Evolutionary conservation across 2,888 invertebrate species (phyloP).

Genomic region (Caenorhabditis sinica): DNA sequence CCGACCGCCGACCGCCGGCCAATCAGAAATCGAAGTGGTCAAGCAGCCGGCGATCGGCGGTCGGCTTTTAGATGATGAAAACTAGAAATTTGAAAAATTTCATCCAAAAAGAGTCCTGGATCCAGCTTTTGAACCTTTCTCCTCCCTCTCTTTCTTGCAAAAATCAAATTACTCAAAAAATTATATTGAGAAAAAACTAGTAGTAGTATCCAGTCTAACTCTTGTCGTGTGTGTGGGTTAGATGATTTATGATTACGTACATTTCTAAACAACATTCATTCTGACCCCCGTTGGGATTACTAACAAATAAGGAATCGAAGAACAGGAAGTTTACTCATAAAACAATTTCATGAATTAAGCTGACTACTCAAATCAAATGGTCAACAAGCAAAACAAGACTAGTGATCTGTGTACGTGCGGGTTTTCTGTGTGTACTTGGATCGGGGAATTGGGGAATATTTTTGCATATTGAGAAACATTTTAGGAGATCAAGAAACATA

Average conservation of each 20-base stretch:
- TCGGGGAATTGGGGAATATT: neutral
- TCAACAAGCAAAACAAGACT: conserved; percentile 30
- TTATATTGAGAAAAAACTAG: neutral
- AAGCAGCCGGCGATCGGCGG: too few species aligned
- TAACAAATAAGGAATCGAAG: conserved; percentile 53
- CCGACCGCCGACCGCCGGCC: too few species aligned
- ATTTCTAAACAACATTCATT: conserved; percentile 17
- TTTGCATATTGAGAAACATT: too few species aligned
- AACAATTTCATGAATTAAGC: neutral
- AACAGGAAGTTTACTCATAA: conserved; percentile 25
- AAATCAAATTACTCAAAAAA: conserved; percentile 9
- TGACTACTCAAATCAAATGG: conserved; percentile 8
- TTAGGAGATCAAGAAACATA: too few species aligned
- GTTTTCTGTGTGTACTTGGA: conserved; percentile 11
- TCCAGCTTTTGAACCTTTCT: neutral
- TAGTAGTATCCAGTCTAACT: conserved; percentile 11
- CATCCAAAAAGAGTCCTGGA: too few species aligned
- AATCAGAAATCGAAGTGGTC: too few species aligned
- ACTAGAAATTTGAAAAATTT: too few species aligned
- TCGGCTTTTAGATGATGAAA: too few species aligned
- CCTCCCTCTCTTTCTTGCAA: neutral
- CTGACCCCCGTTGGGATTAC: neutral
- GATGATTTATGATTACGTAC: conserved; percentile 43
- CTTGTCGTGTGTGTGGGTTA: neutral
- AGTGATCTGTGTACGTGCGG: neutral